Conservation (phyloP, 2,113 vertebrate species). For the Periophthalmodon schlosseri region DNA sequence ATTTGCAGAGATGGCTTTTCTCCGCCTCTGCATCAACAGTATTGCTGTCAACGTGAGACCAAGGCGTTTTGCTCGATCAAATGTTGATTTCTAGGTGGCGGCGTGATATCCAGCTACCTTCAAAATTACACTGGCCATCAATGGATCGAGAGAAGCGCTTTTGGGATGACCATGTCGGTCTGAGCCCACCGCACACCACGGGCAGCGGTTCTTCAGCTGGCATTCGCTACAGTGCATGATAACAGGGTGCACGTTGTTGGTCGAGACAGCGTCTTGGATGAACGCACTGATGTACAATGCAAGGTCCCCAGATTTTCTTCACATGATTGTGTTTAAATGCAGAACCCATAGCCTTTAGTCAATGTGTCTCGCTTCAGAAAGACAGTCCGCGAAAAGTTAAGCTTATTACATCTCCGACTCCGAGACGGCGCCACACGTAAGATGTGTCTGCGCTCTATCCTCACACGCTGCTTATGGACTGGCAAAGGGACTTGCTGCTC, state of each 20-base stretch:
- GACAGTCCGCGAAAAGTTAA: neutral
- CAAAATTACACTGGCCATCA: slow-evolving; percentile 4
- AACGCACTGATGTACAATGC: slow-evolving; percentile 13
- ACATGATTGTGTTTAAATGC: neutral
- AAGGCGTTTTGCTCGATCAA: slow-evolving; percentile 28
- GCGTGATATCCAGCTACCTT: slow-evolving; percentile 41
- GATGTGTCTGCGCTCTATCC: slow-evolving; percentile 37
- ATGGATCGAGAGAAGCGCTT: neutral
- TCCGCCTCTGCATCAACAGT: neutral
- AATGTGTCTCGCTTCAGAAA: neutral
- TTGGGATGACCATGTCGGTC: neutral
- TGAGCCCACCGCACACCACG: neutral
- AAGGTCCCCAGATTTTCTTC: neutral
- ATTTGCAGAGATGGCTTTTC: neutral
- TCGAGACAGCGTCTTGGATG: slow-evolving; percentile 12
- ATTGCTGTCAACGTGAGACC: slow-evolving; percentile 15
- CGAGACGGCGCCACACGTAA: slow-evolving; percentile 8
- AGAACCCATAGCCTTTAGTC: neutral
- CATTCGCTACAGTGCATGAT: neutral
- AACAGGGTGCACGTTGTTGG: neutral
- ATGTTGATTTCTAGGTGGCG: slow-evolving; percentile 35
- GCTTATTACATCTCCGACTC: neutral
- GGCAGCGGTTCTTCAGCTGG: neutral
- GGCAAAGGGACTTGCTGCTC: slow-evolving; percentile 64
- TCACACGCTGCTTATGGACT: slow-evolving; percentile 39